Conservation (phyloP, 2,797 vertebrate species). For the Enteromius radiatus region DNA sequence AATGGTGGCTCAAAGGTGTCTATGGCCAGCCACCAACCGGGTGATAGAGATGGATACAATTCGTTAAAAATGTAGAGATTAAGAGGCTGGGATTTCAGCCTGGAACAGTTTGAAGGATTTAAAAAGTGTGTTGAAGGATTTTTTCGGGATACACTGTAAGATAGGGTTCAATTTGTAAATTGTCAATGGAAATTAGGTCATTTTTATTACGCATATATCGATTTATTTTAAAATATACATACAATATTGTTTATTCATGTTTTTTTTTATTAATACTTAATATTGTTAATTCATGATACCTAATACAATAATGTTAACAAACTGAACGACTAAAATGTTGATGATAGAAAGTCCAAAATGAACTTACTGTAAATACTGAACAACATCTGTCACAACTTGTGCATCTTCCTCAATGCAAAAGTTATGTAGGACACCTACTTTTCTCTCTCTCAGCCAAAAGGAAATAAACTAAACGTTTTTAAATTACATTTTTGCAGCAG, state of each 20-base stretch:
- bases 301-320: not conserved
- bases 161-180: not conserved
- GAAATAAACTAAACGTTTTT: not conserved
- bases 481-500: not conserved
- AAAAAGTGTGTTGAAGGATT: not conserved
- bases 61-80: not conserved
- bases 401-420: not conserved
- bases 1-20: constrained; percentile 49
- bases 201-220: not conserved
- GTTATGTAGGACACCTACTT: not conserved
- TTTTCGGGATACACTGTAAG: not conserved
- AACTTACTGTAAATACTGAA: not conserved
- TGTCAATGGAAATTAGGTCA: not conserved
- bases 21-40: constrained; percentile 7
- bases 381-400: not conserved
- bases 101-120: not conserved
- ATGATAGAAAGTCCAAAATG: not conserved
- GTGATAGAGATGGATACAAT: constrained; percentile 45
- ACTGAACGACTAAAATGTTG: not conserved
- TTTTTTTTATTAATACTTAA: not conserved
- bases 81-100: constrained; percentile 27
- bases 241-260: not conserved
- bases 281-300: not conserved
- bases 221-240: not conserved
- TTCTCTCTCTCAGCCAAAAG: not conserved